These are phyloP conservation scores for Aricia artaxerxes DNA, from an alignment of 2,888 invertebrate genomes.

Conservation along the genomic window DNA sequence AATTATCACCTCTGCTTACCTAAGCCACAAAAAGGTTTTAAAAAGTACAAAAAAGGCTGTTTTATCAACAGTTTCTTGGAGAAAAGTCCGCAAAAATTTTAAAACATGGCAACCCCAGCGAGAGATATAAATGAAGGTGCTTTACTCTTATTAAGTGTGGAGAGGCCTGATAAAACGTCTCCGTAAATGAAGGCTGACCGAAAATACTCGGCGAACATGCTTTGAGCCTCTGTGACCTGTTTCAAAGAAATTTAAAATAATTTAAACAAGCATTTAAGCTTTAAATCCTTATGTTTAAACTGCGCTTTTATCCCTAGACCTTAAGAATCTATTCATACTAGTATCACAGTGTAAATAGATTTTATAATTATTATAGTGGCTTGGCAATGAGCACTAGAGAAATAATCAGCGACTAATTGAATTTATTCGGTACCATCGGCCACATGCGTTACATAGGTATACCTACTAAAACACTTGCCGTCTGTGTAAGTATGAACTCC, in stretches of 20 bases:
- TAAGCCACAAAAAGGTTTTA: background rate
- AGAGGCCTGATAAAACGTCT: constrained; percentile 13
- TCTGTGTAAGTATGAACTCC: no score
- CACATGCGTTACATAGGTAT: no score
- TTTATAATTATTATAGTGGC: no score
- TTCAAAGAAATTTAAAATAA: background rate
- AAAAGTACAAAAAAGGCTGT: background rate
- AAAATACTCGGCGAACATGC: background rate
- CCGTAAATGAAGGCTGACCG: background rate
- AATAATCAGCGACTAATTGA: no score
- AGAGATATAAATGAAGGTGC: constrained; percentile 26
- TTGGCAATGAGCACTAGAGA: no score
- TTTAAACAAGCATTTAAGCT: background rate
- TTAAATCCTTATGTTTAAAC: no score
- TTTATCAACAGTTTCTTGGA: background rate
- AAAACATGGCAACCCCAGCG: background rate
- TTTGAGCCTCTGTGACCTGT: background rate
- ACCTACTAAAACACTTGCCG: no score
- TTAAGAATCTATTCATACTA: no score
- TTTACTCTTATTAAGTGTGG: constrained; percentile 29
- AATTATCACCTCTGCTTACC: no score
- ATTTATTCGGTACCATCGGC: no score
- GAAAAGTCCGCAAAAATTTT: background rate
- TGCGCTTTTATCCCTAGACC: no score
- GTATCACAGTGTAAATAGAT: no score